A percentile compares a stretch with the other conserved stretches of the same genome.
Conservation (phyloP, 2,797 vertebrate genomes). For the Acanthornis magna region DNA sequence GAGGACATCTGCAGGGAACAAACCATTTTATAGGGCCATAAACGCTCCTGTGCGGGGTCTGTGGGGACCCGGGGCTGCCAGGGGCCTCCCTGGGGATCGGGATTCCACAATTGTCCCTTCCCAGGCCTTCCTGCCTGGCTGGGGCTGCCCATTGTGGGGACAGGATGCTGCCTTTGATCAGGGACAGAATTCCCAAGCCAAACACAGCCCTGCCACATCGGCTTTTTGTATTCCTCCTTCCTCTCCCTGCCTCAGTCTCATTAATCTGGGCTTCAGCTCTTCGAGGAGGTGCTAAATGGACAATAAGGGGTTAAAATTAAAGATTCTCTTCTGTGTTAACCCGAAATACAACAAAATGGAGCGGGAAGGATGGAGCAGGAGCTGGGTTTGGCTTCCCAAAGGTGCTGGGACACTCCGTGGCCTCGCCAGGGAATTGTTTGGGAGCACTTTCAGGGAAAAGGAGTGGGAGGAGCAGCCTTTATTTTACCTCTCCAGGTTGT, state of each 20-base stretch:
- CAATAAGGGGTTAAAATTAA: neutral
- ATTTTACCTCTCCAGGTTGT: neutral
- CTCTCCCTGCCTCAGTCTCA: neutral
- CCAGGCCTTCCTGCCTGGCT: neutral
- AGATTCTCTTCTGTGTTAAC: neutral
- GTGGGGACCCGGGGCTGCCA: neutral
- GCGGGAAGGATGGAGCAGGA: neutral
- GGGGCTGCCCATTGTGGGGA: neutral
- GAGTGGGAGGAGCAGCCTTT: neutral
- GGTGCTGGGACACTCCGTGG: neutral
- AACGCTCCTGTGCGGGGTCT: neutral
- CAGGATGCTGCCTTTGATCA: constrained; percentile 64
- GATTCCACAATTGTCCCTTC: constrained; percentile 2
- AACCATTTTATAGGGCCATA: constrained; percentile 59
- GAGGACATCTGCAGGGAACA: constrained; percentile 50
- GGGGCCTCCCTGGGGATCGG: constrained; percentile 14
- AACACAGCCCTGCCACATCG: neutral
- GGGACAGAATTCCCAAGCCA: neutral
- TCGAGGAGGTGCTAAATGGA: neutral
- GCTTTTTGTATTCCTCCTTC: neutral
- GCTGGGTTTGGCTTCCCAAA: neutral
- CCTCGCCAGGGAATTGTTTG: rapidly evolving
- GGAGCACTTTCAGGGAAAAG: neutral
- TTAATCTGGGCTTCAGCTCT: neutral
- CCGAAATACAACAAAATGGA: rapidly evolving